Percentiles rank a stretch among this genome's conserved stretches.
These are phyloP conservation scores for Drosophila macrothrix DNA, from an alignment of 2,888 invertebrate species.

Conservation along the genomic window DNA sequence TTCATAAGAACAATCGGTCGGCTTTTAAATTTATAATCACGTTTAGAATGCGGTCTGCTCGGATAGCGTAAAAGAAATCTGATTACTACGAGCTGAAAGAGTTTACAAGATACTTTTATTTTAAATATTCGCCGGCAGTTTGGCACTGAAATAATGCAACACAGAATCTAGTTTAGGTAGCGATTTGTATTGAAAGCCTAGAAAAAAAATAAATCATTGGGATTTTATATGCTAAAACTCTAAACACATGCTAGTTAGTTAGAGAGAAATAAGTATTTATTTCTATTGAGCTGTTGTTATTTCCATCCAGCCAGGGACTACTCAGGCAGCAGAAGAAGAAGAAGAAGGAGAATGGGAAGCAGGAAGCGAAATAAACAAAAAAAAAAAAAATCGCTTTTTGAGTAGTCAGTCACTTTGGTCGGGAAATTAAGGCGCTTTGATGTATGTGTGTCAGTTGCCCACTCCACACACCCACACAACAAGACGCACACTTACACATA, in stretches of 20 bases:
- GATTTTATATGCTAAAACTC: not conserved
- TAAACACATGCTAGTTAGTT: not conserved
- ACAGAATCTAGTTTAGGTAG: not conserved
- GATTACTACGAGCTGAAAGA: not conserved
- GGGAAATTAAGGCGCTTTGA: slow-evolving; percentile 70
- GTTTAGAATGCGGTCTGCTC: not conserved
- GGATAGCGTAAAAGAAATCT: not conserved
- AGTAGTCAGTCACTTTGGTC: slow-evolving; percentile 53
- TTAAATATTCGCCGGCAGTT: not conserved
- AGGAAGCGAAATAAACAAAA: slow-evolving; percentile 11
- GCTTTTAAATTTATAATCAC: not conserved
- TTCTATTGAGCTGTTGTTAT: slow-evolving; percentile 13
- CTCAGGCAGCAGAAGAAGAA: not conserved
- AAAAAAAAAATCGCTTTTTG: slow-evolving; percentile 68
- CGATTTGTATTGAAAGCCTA: not conserved
- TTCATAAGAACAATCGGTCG: not conserved
- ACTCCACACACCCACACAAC: slow-evolving; percentile 2
- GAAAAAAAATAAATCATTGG: not conserved
- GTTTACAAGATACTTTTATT: not conserved
- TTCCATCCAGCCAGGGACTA: not conserved
- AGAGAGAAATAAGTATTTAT: not conserved
- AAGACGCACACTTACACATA: not conserved
- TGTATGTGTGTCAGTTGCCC: slow-evolving; percentile 63
- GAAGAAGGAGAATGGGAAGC: not conserved
- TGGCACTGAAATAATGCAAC: not conserved